These are phyloP conservation scores for Chrysocyon brachyurus DNA, from an alignment of 2,797 vertebrate genomes.

Conservation along the genomic window DNA sequence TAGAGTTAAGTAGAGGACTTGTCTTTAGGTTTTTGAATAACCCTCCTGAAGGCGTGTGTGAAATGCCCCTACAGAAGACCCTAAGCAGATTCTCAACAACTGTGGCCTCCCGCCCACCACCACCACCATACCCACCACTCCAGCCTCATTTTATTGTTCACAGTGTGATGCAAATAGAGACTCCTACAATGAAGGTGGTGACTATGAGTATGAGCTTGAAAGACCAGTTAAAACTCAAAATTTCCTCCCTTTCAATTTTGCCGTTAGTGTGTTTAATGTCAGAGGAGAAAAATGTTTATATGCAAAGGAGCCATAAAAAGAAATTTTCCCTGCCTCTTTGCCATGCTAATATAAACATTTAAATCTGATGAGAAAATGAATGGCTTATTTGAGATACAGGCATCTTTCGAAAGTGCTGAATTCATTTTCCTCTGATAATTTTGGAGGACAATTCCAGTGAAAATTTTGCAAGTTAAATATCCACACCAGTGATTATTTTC, in stretches of 20 bases:
- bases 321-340: conserved; percentile 31
- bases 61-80: background rate
- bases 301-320: background rate
- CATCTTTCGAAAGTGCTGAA: background rate
- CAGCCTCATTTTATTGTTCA: background rate
- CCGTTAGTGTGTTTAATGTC: background rate
- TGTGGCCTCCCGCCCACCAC: background rate
- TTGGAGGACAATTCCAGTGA: background rate
- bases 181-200: background rate
- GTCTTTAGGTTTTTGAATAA: conserved; percentile 24
- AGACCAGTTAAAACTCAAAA: conserved; percentile 50
- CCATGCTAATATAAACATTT: conserved; percentile 78
- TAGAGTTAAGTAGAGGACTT: background rate
- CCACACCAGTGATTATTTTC: background rate
- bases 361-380: conserved; percentile 60
- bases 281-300: background rate
- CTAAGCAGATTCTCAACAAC: background rate
- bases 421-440: conserved; percentile 42
- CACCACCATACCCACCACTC: background rate
- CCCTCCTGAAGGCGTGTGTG: background rate
- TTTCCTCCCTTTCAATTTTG: conserved; percentile 3
- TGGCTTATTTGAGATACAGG: background rate
- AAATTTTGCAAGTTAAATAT: background rate
- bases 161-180: no score
- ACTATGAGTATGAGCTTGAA: background rate